A percentile compares a stretch with the other conserved stretches of the same genome.
Conservation (phyloP, 92 coral and sea anemone genomes). For the Phenganax marumi region DNA sequence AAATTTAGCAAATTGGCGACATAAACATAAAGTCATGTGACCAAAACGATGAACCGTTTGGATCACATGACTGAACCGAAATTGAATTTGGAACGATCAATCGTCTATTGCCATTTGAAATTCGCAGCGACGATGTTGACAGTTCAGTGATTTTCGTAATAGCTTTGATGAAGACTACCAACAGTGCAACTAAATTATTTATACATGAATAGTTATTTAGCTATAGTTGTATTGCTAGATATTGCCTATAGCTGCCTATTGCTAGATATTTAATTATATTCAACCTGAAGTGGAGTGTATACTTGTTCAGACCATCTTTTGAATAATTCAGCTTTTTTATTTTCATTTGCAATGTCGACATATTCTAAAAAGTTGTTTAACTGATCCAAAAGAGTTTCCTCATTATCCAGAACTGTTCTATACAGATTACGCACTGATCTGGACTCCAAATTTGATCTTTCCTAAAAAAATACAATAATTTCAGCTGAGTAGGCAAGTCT, state of each 20-base stretch:
- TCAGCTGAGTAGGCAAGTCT: neutral
- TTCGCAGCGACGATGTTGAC: too few relatives aligned
- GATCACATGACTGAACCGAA: too few relatives aligned
- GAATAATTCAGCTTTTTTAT: slow-evolving; percentile 76
- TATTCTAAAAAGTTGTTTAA: slow-evolving; percentile 73
- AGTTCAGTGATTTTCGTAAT: too few relatives aligned
- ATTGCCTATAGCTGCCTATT: neutral
- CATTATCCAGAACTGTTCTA: slow-evolving; percentile 82
- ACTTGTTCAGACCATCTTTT: slow-evolving; percentile 92
- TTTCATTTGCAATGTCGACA: slow-evolving; percentile 69
- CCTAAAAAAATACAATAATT: slow-evolving; percentile 53
- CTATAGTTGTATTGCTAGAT: neutral
- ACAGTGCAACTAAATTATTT: neutral
- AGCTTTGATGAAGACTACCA: neutral
- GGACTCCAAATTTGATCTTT: slow-evolving; percentile 86
- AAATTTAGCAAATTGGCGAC: too few relatives aligned
- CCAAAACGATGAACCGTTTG: too few relatives aligned
- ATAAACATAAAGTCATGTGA: too few relatives aligned
- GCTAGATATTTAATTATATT: neutral
- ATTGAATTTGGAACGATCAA: too few relatives aligned
- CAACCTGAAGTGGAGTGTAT: slow-evolving; percentile 75
- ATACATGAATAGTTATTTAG: neutral
- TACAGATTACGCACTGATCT: slow-evolving; percentile 86
- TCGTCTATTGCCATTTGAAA: too few relatives aligned
- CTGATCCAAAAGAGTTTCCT: slow-evolving; percentile 77